Base-by-base conservation (phyloP, 2,113 vertebrate species). In the Periophthalmodon schlosseri region DNA sequence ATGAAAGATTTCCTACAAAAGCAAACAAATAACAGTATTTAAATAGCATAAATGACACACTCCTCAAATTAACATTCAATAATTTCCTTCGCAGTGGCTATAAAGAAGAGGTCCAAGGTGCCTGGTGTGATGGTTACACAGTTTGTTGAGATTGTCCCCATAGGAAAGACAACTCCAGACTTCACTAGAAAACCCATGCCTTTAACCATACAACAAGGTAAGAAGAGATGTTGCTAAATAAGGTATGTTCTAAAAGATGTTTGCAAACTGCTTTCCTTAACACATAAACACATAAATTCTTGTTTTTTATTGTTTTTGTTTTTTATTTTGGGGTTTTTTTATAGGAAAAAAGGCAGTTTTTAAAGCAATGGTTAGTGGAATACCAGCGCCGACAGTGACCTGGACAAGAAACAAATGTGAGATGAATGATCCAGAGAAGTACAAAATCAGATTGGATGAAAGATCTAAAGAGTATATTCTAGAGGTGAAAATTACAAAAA, bases 321-420 rank as follows among this genome's bases (percentile, higher is more conserved):
- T 4, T 34, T 72, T 75, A 3, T 60, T 65, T 65, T 13, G 9
- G 36, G 36, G 3, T 20, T 36, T 10, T 2, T 39, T 72, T 75
- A 24, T 83, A 99, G 97, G 96, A 73, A 97, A 95, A 93, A 93
- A 85, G 70, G 94, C 92, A 11, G 21, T 92, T 81, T 96, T 99
- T 72, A 95, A 92, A 88, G 95, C 93, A 10, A 81, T 93, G 79
- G 94, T 96, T 34, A 93, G 72, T 33, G 96, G 96, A 65, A 88
- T 95, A 0, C 97, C 96, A 4, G 23, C 28, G 24, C 96, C 96
- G 0, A 80, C 87, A 0, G 93, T 98, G 44, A 91, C 81, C 28
- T 98, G 97, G 97, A 85, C 77, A 0, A 88, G 94, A 5, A 85
- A 28, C 20, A 93, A 67, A 24, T 92, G 91, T 14, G 65, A 85